Evolutionary conservation across 92 coral and sea anemone species (phyloP).

Genomic region (Porites divaricata): DNA sequence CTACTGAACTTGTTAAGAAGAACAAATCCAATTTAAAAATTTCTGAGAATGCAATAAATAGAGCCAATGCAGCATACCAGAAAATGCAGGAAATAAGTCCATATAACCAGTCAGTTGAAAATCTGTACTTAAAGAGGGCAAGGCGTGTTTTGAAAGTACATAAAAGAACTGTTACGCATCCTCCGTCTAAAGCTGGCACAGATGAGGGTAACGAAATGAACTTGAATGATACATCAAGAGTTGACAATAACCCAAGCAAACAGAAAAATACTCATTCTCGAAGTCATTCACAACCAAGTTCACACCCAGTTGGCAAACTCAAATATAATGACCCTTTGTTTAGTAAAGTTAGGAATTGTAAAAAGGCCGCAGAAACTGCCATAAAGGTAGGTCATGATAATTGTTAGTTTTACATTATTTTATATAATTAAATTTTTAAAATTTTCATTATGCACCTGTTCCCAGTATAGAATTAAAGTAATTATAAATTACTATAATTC

Average conservation of each 20-base stretch:
- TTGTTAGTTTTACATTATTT: not conserved
- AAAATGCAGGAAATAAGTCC: conserved; percentile 61
- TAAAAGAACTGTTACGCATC: conserved; percentile 70
- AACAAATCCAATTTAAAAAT: conserved; percentile 29
- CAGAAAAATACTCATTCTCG: conserved; percentile 51
- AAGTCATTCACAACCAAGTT: conserved; percentile 66
- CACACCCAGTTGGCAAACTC: conserved; percentile 57
- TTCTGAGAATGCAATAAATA: conserved; percentile 40
- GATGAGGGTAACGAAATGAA: conserved; percentile 49
- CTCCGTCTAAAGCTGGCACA: conserved; percentile 29
- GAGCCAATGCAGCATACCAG: conserved; percentile 28
- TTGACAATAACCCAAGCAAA: conserved; percentile 47
- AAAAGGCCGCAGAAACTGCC: conserved; percentile 86
- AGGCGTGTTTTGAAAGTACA: conserved; percentile 48
- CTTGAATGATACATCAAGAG: conserved; percentile 67
- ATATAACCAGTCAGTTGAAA: conserved; percentile 76
- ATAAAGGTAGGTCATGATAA: conserved; percentile 83
- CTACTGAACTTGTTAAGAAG: conserved; percentile 10
- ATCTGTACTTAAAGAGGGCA: conserved; percentile 50
- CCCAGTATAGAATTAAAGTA: no score
- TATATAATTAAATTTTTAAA: no score
- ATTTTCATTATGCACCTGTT: no score
- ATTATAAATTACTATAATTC: no score
- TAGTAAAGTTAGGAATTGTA: conserved; percentile 86
- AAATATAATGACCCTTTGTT: conserved; percentile 86